A percentile compares a stretch with the other conserved stretches of the same genome.
Conservation (phyloP, 2,797 vertebrate genomes). For the Sebastes kiyomatsui region DNA sequence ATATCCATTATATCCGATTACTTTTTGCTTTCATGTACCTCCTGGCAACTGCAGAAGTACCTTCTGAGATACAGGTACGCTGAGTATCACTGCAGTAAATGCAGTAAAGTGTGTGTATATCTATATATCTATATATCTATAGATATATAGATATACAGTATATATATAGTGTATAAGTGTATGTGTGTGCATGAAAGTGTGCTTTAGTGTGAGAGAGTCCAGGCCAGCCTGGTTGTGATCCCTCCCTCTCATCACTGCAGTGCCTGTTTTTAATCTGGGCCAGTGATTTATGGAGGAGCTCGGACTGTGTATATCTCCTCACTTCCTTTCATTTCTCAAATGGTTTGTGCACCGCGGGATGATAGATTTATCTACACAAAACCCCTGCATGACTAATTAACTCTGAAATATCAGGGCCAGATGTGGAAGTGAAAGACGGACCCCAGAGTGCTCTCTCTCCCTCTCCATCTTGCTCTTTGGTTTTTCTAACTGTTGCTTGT, state of each 20-base stretch:
- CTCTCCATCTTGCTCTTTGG: constrained; percentile 35
- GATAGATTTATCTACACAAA: constrained; percentile 98
- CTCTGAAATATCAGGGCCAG: constrained; percentile 98
- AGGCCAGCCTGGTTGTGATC: constrained; percentile 48
- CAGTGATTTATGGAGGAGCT: constrained; percentile 95
- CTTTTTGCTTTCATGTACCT: too few species aligned
- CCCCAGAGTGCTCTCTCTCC: constrained; percentile 79
- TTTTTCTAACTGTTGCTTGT: constrained; percentile 62
- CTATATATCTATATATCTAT: too few species aligned
- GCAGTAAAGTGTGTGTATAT: background rate
- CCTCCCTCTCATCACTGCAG: constrained; percentile 85
- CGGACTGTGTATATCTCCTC: constrained; percentile 89
- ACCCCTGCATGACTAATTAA: constrained; percentile 98
- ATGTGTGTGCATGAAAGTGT: constrained; percentile 27
- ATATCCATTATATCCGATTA: background rate
- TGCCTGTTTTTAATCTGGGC: constrained; percentile 96
- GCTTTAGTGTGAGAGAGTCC: constrained; percentile 64
- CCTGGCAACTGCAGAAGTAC: too few species aligned
- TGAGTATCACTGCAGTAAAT: too few species aligned
- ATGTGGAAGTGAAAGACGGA: constrained; percentile 94
- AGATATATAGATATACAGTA: background rate
- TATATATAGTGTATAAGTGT: background rate
- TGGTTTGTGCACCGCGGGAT: constrained; percentile 94
- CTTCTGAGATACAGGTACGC: too few species aligned
- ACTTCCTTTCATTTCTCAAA: constrained; percentile 99